Evolutionary conservation across 2,113 vertebrate species (phyloP), one percentile per base, ranked within the genome.

Genomic region (Centropus bengalensis): DNA sequence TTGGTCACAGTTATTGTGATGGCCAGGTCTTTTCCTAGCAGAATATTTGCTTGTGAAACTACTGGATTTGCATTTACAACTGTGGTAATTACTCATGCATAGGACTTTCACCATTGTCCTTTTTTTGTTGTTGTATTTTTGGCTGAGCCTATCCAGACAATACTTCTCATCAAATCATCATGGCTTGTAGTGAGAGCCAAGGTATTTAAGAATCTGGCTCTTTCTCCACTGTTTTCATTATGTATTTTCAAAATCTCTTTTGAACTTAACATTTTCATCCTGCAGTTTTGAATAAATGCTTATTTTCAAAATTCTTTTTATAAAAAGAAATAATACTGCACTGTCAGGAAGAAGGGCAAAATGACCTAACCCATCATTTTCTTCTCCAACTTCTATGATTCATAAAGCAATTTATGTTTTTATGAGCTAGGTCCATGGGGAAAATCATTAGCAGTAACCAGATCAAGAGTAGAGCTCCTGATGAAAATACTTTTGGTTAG

Each of bases 361-460:
- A 94, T 96, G 90, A 97, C 91, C 87, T 96, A 94, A 97, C 78
- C 91, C 76, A 89, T 96, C 92, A 76, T 97, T 96, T 96, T 96
- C 94, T 89, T 86, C 94, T 93, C 88, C 91, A 80, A 32, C 77
- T 91, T 91, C 79, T 86, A 42, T 97, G 82, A 91, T 87, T 49
- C 96, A 96, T 92, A 95, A 96, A 93, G 83, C 85, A 92, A 95
- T 67, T 83, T 87, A 81, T 88, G 94, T 89, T 89, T 91, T 92
- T 91, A 67, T 95, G 83, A 96, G 90, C 68, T 22, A 45, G 54
- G 63, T 87, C 92, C 56, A 86, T 56, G 85, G 93, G 89, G 95
- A 95, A 97, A 97, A 94, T 79, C 89, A 93, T 94, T 90, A 94
- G 88, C 92, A 90, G 86, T 89, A 97, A 93, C 73, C 75, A 92